Evolutionary conservation across 2,888 invertebrate species (phyloP), one percentile per base, ranked within the genome.

Genomic region (Ganaspis brasiliensis): DNA sequence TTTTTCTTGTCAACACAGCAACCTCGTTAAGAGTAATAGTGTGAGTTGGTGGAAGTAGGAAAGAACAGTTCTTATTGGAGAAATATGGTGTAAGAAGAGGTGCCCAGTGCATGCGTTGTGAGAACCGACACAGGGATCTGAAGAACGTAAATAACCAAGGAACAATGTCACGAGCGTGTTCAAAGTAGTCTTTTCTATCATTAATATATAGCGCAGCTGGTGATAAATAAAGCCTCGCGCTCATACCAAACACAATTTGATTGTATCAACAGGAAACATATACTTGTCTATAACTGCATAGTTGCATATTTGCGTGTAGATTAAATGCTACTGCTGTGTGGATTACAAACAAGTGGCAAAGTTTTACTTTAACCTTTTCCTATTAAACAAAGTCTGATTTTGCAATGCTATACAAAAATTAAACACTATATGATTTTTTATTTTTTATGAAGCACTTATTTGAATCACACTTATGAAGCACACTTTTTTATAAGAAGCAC

Each of bases 61-160:
- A 52, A 52, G 9, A 52, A 16, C 9, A 52, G 16, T 19, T 52
- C 9, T 52, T 8, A 40, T 52, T 31, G 31, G 31, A 31, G 31
- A 52, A 19, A 52, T 52, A 52, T 52, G 52, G 49, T 49, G 16
- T 6, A 52, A 52, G 52, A 52, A 52, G 52, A 52, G 52, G 16
- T 40, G n/a, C n/a, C n/a, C n/a, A n/a, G n/a, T n/a, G 19, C 19
- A 19, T 8, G 19, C 19, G 6, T n/a, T 19, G 19, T 45, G 67
- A 67, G 67, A 67, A 45, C 24, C 45, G 9, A 67, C 40, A 40
- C 14, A 45, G 19, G 45, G n/a, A 45, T 24, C 24, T n/a, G 21
- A 40, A n/a, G 45, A 24, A n/a, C 45, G 45, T 67, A 45, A 45
- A 67, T 67, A 67, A 67, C 67, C 8, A 67, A 45, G 8, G 26